Conservation (phyloP, 2,113 vertebrate species). For the Butorides virescens region DNA sequence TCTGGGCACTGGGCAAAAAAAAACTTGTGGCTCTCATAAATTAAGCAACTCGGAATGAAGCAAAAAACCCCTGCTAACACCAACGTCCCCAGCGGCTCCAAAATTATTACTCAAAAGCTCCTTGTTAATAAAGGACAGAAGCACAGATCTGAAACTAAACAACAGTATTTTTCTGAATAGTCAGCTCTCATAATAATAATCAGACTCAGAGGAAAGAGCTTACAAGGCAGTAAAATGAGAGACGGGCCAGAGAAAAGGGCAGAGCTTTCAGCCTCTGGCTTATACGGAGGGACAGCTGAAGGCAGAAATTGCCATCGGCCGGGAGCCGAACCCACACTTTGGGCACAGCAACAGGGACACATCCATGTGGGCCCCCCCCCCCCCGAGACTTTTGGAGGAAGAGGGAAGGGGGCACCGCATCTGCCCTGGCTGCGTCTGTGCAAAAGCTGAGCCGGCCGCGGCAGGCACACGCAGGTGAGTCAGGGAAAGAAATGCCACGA, state of each 20-base stretch:
- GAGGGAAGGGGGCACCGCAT: not conserved
- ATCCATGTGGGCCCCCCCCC: fast-evolving
- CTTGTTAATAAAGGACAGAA: not conserved
- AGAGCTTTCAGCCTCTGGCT: slow-evolving; percentile 31
- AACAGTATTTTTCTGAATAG: slow-evolving; percentile 32
- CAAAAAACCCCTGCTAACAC: not conserved
- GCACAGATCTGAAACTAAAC: not conserved
- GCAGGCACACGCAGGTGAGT: not conserved
- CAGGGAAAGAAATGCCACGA: not conserved
- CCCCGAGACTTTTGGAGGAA: not conserved
- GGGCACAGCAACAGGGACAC: not conserved
- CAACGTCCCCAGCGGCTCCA: not conserved
- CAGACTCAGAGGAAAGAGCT: slow-evolving; percentile 47
- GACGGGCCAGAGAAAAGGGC: slow-evolving; percentile 35
- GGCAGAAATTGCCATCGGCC: not conserved
- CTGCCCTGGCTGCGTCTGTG: not conserved
- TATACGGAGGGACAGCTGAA: not conserved
- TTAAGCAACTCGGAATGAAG: not conserved
- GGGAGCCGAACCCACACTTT: not conserved
- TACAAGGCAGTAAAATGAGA: slow-evolving; percentile 52
- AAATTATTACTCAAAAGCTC: not conserved
- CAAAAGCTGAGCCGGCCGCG: fast-evolving
- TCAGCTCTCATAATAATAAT: slow-evolving; percentile 49
- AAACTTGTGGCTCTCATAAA: not conserved
- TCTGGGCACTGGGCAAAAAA: not conserved